These are phyloP conservation scores for Hirtodrosophila alboralis DNA, from an alignment of 2,888 invertebrate species.

Conservation along the genomic window DNA sequence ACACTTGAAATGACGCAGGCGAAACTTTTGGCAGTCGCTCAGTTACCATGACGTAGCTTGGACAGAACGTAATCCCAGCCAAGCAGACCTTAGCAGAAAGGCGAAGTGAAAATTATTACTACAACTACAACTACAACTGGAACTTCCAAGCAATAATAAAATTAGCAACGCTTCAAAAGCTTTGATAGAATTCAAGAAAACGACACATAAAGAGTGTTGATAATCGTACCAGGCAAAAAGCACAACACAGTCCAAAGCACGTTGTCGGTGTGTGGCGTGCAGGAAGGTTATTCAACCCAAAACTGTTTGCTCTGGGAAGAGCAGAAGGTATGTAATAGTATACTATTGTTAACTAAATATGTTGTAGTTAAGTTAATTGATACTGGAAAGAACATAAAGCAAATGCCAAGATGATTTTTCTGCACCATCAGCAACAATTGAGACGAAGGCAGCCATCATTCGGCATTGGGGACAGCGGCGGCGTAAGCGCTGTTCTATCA, in stretches of 20 bases:
- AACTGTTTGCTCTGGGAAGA: slow-evolving; percentile 5
- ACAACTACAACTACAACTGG: slow-evolving; percentile 4
- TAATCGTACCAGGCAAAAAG: slow-evolving; percentile 49
- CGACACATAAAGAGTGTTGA: slow-evolving; percentile 23
- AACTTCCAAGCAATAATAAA: slow-evolving; percentile 11
- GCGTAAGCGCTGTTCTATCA: slow-evolving; percentile 62
- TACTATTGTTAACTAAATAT: slow-evolving; percentile 5
- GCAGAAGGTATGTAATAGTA: slow-evolving; percentile 19
- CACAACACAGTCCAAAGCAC: slow-evolving; percentile 29
- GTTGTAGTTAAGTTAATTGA: slow-evolving; percentile 3
- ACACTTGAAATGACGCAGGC: slow-evolving; percentile 52
- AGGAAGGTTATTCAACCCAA: slow-evolving; percentile 57
- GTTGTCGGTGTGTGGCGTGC: slow-evolving; percentile 19
- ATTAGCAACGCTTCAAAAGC: slow-evolving; percentile 30
- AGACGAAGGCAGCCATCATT: slow-evolving; percentile 8
- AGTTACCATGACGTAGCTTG: slow-evolving; percentile 61
- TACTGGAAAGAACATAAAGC: slow-evolving; percentile 2
- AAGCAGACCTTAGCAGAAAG: slow-evolving; percentile 2
- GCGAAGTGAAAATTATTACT: slow-evolving; percentile 12
- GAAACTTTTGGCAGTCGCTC: slow-evolving; percentile 59
- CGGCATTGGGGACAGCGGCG: slow-evolving; percentile 3
- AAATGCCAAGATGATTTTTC: slow-evolving; percentile 3
- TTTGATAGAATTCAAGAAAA: slow-evolving; percentile 32
- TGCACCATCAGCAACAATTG: slow-evolving; percentile 45
- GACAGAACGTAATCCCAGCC: slow-evolving; percentile 42